These are phyloP conservation scores for Julus scandinavius DNA, from an alignment of 2,888 invertebrate species.

Conservation along the genomic window DNA sequence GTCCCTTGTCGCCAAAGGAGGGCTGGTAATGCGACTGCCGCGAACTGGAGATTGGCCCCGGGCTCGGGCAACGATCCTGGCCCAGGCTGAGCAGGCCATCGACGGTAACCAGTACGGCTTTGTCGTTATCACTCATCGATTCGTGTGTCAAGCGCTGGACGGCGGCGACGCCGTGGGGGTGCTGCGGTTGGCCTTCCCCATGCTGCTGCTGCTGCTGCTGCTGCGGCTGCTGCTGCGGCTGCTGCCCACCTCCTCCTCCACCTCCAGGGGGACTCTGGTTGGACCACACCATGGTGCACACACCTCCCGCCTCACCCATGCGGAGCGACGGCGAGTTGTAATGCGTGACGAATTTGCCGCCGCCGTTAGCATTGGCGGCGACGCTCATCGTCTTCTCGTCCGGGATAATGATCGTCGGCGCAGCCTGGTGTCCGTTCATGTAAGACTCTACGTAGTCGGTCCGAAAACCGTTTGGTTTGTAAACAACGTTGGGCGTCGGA, in stretches of 20 bases:
- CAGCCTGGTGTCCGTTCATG: constrained; percentile 60
- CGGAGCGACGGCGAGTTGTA: constrained; percentile 80
- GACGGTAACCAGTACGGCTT: constrained; percentile 60
- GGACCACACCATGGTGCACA: constrained; percentile 80
- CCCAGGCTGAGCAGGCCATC: constrained; percentile 65
- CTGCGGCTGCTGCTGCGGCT: constrained; percentile 59
- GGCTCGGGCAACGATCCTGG: constrained; percentile 61
- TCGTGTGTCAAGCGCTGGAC: constrained; percentile 65
- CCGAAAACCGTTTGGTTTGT: constrained; percentile 75
- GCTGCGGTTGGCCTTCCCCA: neutral
- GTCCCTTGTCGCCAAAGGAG: constrained; percentile 49
- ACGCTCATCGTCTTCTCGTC: constrained; percentile 54
- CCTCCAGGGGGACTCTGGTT: constrained; percentile 66
- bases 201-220: constrained; percentile 53
- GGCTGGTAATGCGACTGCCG: neutral
- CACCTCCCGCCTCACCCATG: constrained; percentile 91
- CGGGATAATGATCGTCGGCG: constrained; percentile 45
- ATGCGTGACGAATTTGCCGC: constrained; percentile 57
- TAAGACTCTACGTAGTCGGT: constrained; percentile 75
- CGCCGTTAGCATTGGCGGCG: constrained; percentile 55
- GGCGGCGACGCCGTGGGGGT: neutral
- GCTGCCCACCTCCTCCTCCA: constrained; percentile 68
- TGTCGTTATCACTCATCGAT: constrained; percentile 65
- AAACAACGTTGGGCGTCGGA: constrained; percentile 45
- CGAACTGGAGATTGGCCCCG: constrained; percentile 56